These are phyloP conservation scores for Cheumatopsyche charites DNA, from an alignment of 1,140 invertebrate species.

Conservation along the genomic window DNA sequence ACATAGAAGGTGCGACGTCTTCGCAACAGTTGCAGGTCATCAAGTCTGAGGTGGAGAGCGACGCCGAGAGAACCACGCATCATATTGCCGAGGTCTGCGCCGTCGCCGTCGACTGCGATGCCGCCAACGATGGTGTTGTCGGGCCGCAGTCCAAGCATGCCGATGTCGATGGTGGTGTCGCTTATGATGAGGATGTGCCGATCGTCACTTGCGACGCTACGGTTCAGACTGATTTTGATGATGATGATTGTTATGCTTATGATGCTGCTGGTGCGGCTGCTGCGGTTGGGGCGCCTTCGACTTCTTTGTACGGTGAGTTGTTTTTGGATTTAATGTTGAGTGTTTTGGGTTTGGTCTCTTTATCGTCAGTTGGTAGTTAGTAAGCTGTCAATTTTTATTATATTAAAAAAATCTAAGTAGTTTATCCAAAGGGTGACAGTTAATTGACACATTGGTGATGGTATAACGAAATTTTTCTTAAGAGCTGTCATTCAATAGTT, in stretches of 20 bases:
- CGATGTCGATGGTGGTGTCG: neutral
- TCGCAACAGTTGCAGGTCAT: constrained; percentile 71
- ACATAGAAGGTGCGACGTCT: neutral
- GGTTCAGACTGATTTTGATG: constrained; percentile 42
- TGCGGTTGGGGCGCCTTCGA: constrained; percentile 10
- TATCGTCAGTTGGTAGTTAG: too few relatives aligned
- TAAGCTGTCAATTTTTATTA: too few relatives aligned
- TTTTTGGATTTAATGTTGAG: constrained; percentile 3
- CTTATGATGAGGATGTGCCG: neutral
- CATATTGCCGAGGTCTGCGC: constrained; percentile 43
- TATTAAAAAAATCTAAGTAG: too few relatives aligned
- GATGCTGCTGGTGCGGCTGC: constrained; percentile 31
- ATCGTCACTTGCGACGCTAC: neutral
- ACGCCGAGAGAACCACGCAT: constrained; percentile 37
- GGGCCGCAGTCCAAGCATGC: constrained; percentile 17
- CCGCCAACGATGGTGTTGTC: constrained; percentile 25
- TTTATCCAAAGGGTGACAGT: too few relatives aligned
- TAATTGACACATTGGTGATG: too few relatives aligned
- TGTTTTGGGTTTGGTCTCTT: neutral
- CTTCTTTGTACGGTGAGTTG: constrained; percentile 34
- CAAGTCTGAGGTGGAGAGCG: constrained; percentile 56
- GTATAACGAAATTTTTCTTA: too few relatives aligned
- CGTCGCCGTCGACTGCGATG: constrained; percentile 38
- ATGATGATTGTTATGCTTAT: constrained; percentile 43
- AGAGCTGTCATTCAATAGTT: too few relatives aligned